Conservation (phyloP, 2,888 invertebrate genomes). For the Dusona sp. region DNA sequence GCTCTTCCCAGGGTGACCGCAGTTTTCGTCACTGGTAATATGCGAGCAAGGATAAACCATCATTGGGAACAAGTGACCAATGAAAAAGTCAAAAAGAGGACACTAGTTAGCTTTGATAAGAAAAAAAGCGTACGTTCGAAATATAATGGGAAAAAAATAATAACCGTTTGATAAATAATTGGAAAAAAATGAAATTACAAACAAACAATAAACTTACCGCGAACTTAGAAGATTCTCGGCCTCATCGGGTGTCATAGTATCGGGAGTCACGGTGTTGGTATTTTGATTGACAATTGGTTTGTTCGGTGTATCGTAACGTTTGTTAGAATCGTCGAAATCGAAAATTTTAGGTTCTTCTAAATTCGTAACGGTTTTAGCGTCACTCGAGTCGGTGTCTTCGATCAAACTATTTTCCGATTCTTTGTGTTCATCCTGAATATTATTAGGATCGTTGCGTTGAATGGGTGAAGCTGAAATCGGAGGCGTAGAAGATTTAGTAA, state of each 20-base stretch:
- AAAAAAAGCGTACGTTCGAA: not conserved
- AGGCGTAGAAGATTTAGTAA: conserved; percentile 63
- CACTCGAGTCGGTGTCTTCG: conserved; percentile 80
- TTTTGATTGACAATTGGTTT: conserved; percentile 70
- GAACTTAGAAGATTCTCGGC: conserved; percentile 94
- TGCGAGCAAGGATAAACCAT: conserved; percentile 83
- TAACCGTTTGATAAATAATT: too few relatives aligned
- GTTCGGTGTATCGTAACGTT: conserved; percentile 71
- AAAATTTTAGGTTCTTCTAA: conserved; percentile 71
- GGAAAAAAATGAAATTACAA: conserved; percentile 22
- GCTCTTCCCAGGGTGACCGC: conserved; percentile 79
- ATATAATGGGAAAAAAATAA: not conserved
- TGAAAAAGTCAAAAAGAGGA: not conserved
- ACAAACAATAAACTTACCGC: conserved; percentile 87
- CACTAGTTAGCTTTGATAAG: not conserved
- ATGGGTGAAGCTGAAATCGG: conserved; percentile 67
- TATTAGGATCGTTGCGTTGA: conserved; percentile 53
- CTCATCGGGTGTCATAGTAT: conserved; percentile 94
- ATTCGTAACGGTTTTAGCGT: conserved; percentile 80
- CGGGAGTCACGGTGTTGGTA: conserved; percentile 82
- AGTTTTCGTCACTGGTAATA: conserved; percentile 80
- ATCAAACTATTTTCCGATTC: conserved; percentile 74
- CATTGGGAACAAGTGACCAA: conserved; percentile 75
- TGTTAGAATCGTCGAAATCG: conserved; percentile 72
- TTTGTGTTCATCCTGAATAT: conserved; percentile 59